Base-by-base conservation (phyloP, 2,797 vertebrate species). In the Salarias fasciatus region DNA sequence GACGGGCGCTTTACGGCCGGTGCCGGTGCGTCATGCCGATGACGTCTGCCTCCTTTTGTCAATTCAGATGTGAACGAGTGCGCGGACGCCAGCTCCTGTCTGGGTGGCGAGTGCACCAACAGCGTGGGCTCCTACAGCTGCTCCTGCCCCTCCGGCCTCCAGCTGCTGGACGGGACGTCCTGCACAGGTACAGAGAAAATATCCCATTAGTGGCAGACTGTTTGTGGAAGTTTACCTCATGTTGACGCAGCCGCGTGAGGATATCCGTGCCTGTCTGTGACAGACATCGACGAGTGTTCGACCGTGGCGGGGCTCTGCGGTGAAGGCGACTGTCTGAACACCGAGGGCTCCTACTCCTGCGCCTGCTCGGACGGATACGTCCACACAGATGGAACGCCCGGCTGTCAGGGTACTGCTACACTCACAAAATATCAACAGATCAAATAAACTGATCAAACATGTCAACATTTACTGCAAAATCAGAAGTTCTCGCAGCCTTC, bases 221-320 rank as follows among this genome's bases (percentile, higher is more conserved):
- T 59, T 75, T 58, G 46, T 44, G 4, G 11, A 45, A 62, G 52
- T 53, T 82, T 71, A 47, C 54, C 59, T 49, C 62, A 60, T 56
- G 33, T 55, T 73, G 65, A 63, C 66, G 58, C 49, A 75, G 66
- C 35, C 70, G 51, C 69, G 53, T 63, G 47, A 72, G 38, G 68
- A 6, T 63, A 42, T 81, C 50, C 88, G 40, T 81, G n/a, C 43
- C 40, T 65, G 38, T 72, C 60, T 83, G 43, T 73, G 73, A 80
- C 80, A 96, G 95, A 96, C 66, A 72, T 94, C 69, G 80, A 96
- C 0, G 94, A 96, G 76, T 97, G 95, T 69, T 53, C 90, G 12
- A 91, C 79, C 35, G 69, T 54, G 0, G 0, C 55, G 4, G 88
- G 90, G 46, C 82, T 94, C 80, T 96, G 95, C 1, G 92, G 92